Evolutionary conservation across 2,888 invertebrate species (phyloP), one percentile per base, ranked within the genome.

Genomic region (Capitulum mitella): DNA sequence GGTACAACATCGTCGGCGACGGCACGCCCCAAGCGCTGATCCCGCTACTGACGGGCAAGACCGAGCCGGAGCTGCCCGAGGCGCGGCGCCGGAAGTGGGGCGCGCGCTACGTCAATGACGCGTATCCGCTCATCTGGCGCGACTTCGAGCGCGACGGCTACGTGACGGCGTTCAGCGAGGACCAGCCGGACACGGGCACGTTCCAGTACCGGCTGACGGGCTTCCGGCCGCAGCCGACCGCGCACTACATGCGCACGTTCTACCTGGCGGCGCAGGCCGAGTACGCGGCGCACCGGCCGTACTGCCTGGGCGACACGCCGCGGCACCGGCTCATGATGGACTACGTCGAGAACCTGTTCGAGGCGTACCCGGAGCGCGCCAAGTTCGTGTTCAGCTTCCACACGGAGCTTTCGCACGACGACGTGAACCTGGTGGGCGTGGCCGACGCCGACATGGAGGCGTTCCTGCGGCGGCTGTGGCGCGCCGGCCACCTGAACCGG

Each of bases 131-230:
- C 87, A 89, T 96, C 81, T 97, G 96, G 92, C 91, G 93, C 82
- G 90, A 92, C 78, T 91, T 91, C 82, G 89, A 89, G 78, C 86
- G 89, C 3, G 88, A 89, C 78, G 93, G 93, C 83, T 88, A 87
- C 80, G 84, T 85, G 3, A 85, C 86, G 77, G 92, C 92, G 0
- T 97, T 92, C 85, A 92, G 92, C 83, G 97, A 98, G 85, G 97
- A 98, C 84, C 89, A 91, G 82, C 92, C 94, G 0, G 87, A 89
- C 83, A 89, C 92, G 40, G 96, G 96, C 0, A 95, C 94, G 0
- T 98, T 97, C 85, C 94, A 94, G 2, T 95, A 94, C 85, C 89
- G 97, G 16, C 89, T 97, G 84, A 92, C 92, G 82, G 97, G 97
- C 0, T 97, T 97, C 85, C 86, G 89, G 54, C 86, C 88, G 3